These are phyloP conservation scores for Monarcha castaneiventris DNA, from an alignment of 2,113 vertebrate genomes.

Conservation along the genomic window DNA sequence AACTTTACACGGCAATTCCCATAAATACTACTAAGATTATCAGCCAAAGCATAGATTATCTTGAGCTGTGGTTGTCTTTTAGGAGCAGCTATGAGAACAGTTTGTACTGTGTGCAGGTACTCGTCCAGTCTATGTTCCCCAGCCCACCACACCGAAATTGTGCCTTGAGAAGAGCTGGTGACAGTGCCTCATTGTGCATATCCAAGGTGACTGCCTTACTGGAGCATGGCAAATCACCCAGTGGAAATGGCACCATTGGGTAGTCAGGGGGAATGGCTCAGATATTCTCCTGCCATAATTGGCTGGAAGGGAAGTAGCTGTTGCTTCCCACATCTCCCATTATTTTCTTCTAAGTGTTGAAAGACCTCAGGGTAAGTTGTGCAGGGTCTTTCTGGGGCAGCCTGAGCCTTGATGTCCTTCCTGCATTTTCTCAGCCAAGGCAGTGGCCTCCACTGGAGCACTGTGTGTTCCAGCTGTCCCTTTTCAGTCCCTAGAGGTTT, in stretches of 20 bases:
- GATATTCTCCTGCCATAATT: neutral
- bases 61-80: neutral
- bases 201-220: neutral
- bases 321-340: neutral
- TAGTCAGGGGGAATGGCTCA: neutral
- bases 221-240: neutral
- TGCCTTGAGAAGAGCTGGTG: neutral
- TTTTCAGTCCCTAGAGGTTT: neutral
- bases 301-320: neutral
- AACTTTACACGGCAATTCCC: slow-evolving; percentile 62
- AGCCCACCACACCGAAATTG: no score
- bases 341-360: neutral
- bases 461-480: neutral
- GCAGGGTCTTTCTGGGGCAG: neutral
- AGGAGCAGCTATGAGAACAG: neutral
- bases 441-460: neutral
- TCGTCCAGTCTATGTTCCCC: neutral
- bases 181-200: neutral
- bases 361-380: neutral
- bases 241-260: neutral
- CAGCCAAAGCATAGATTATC: slow-evolving; percentile 1
- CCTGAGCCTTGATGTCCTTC: neutral
- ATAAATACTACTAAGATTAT: slow-evolving; percentile 58
- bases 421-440: neutral
- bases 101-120: neutral